These are phyloP conservation scores for Ficedula albicollis DNA, from an alignment of 2,797 vertebrate genomes.

Conservation along the genomic window DNA sequence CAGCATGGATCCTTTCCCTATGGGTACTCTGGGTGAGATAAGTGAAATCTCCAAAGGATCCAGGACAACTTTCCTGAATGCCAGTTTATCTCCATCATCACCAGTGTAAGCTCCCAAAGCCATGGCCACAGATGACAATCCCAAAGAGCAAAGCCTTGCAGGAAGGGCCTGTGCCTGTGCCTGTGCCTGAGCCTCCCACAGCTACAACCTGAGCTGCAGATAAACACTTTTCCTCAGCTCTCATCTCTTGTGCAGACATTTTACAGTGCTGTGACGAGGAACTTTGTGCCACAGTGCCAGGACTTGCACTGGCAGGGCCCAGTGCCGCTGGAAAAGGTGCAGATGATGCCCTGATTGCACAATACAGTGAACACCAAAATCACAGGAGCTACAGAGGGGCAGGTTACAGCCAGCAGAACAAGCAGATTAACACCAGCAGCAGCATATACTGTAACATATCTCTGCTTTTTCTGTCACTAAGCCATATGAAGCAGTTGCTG, in stretches of 20 bases:
- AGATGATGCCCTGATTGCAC: neutral
- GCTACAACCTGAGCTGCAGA: neutral
- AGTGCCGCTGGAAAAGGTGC: neutral
- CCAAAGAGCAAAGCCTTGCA: neutral
- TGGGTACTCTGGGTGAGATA: neutral
- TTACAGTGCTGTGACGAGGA: neutral
- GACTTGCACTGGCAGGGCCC: neutral
- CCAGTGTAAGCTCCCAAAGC: neutral
- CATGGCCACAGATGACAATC: neutral
- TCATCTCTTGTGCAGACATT: neutral
- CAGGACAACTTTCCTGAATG: neutral
- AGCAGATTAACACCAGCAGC: neutral
- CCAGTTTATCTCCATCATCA: neutral
- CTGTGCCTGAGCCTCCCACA: neutral
- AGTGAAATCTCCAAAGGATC: neutral
- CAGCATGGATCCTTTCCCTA: neutral
- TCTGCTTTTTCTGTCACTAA: slow-evolving; percentile 23
- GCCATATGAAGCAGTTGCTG: neutral
- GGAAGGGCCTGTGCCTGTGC: neutral
- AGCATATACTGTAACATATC: neutral
- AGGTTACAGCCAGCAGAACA: neutral
- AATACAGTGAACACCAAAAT: neutral
- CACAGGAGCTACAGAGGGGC: neutral
- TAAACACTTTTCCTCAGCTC: neutral
- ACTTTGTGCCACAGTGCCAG: neutral